A percentile compares a stretch with the other conserved stretches of the same genome.
phyloP scores from a whole-genome alignment of 2,888 invertebrate species.

The Miltochrista miniata region DNA sequence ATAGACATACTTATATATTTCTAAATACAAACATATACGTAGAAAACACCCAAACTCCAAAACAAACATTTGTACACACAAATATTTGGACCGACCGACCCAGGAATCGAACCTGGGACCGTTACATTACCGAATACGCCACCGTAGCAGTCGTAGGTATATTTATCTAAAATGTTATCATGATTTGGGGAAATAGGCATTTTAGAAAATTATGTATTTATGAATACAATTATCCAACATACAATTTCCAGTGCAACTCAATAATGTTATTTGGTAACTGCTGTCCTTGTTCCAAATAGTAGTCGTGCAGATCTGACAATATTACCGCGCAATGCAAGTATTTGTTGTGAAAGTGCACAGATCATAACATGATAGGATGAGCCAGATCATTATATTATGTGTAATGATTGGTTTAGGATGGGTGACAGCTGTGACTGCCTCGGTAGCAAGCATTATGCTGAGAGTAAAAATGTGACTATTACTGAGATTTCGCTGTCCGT shows the following conservation, averaged over 20 bases:
- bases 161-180: too few species aligned
- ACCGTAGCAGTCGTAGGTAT: too few species aligned
- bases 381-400: background rate
- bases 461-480: too few species aligned
- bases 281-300: conserved; percentile 34
- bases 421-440: background rate
- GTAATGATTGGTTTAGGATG: conserved; percentile 1
- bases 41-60: too few species aligned
- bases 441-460: too few species aligned
- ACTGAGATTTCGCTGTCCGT: too few species aligned
- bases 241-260: conserved; percentile 13
- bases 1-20: too few species aligned
- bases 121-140: too few species aligned
- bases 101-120: too few species aligned
- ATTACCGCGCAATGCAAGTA: conserved; percentile 19
- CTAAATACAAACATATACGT: too few species aligned
- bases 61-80: too few species aligned
- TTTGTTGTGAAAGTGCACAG: conserved; percentile 7
- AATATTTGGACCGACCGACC: too few species aligned
- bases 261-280: conserved; percentile 22
- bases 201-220: background rate
- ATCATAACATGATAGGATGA: background rate
- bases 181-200: background rate
- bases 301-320: conserved; percentile 36
- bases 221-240: conserved; percentile 1